phyloP scores from a whole-genome alignment of 2,113 vertebrate genomes.

The Hydropotes inermis region DNA sequence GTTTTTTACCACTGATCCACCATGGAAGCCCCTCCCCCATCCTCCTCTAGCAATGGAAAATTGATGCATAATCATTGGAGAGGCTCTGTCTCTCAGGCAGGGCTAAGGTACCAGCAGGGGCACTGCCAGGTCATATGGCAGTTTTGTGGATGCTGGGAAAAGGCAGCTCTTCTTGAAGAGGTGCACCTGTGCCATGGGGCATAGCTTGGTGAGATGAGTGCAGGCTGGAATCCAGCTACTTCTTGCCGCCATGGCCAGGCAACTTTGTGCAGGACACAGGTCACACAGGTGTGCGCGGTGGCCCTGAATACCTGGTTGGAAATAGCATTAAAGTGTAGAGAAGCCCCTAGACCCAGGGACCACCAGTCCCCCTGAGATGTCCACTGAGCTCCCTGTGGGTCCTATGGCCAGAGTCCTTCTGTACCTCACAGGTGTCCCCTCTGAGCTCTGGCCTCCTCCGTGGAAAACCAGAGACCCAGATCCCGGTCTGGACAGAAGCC shows the following conservation, averaged over 20 bases:
- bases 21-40: background rate
- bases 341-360: background rate
- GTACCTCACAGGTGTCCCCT: background rate
- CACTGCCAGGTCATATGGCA: rapidly evolving
- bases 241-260: background rate
- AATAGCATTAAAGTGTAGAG: background rate
- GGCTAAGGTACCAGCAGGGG: background rate
- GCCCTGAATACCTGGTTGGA: background rate
- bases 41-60: background rate
- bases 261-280: rapidly evolving
- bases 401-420: background rate
- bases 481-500: background rate
- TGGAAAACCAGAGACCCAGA: background rate
- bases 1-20: background rate
- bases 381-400: background rate
- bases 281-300: rapidly evolving
- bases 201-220: rapidly evolving
- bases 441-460: background rate
- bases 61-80: background rate
- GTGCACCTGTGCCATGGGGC: rapidly evolving
- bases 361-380: background rate
- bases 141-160: rapidly evolving
- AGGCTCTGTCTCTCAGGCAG: background rate
- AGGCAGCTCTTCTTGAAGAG: rapidly evolving
- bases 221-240: background rate